Percentiles rank a stretch among this genome's conserved stretches.
These are phyloP conservation scores for Nudaria mundana DNA, from an alignment of 2,888 invertebrate genomes.

Conservation along the genomic window DNA sequence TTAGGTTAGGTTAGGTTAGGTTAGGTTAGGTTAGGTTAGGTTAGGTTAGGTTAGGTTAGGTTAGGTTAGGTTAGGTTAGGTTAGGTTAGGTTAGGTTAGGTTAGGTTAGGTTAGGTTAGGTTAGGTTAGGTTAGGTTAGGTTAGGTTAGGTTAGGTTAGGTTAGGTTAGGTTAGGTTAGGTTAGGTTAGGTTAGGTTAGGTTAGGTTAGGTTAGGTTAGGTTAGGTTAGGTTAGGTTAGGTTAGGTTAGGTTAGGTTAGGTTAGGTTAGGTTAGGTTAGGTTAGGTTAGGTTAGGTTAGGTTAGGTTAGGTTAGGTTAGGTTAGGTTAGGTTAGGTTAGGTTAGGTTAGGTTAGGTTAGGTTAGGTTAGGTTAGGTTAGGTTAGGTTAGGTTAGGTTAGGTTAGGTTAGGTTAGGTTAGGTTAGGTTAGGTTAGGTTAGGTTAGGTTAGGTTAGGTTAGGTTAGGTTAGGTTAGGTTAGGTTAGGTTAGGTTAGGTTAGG, in stretches of 20 bases:
- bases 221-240: constrained; percentile 16
- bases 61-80: constrained; percentile 9
- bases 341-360: constrained; percentile 21
- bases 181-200: constrained; percentile 5
- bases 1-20: constrained; percentile 14
- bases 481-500: too few relatives aligned
- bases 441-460: too few relatives aligned
- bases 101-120: constrained; percentile 2
- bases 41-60: constrained; percentile 14
- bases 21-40: constrained; percentile 15
- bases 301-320: constrained; percentile 22
- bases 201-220: constrained; percentile 16
- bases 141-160: constrained; percentile 5
- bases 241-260: constrained; percentile 22
- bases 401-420: constrained; percentile 22
- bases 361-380: constrained; percentile 24
- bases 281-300: too few relatives aligned
- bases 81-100: too few relatives aligned
- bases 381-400: constrained; percentile 21
- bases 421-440: constrained; percentile 27
- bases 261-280: constrained; percentile 21
- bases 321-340: too few relatives aligned
- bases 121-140: constrained; percentile 2
- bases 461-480: too few relatives aligned
- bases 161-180: constrained; percentile 1